Conservation (phyloP, 2,888 invertebrate genomes). For the Cosmorhoe ocellata region DNA sequence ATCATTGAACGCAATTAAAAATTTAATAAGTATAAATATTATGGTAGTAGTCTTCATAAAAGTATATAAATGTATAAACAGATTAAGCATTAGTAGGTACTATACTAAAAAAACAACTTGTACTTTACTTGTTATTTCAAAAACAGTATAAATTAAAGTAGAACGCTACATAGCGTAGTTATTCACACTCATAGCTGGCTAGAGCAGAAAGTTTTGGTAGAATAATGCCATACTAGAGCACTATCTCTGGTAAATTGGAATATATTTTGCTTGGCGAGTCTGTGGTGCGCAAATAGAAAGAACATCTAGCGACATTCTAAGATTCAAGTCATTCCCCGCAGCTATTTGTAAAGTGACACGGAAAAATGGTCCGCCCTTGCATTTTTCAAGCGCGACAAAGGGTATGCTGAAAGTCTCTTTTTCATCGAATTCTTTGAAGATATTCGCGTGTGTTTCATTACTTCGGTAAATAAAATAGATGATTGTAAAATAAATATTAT, state of each 20-base stretch:
- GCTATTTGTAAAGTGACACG: constrained; percentile 67
- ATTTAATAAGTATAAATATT: no score
- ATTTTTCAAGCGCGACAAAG: constrained; percentile 50
- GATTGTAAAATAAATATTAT: background rate
- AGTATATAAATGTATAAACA: no score
- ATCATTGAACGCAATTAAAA: no score
- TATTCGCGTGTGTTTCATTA: constrained; percentile 36
- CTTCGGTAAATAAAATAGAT: background rate
- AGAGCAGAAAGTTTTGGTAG: constrained; percentile 24
- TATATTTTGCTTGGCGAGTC: constrained; percentile 53
- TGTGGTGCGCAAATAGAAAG: constrained; percentile 50
- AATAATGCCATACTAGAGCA: constrained; percentile 40
- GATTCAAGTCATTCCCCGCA: constrained; percentile 61
- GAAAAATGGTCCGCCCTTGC: constrained; percentile 61
- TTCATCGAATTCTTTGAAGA: constrained; percentile 48
- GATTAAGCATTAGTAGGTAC: no score
- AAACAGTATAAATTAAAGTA: no score
- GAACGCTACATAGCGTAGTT: no score
- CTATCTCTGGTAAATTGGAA: constrained; percentile 57
- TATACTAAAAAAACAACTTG: no score
- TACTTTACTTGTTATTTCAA: no score
- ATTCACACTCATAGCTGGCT: no score
- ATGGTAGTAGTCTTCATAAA: no score
- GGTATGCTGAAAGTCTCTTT: constrained; percentile 51
- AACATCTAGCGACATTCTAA: constrained; percentile 55